A percentile compares a stretch with the other conserved stretches of the same genome.
These are phyloP conservation scores for Melinaea menophilus DNA, from an alignment of 2,888 invertebrate genomes.

Conservation along the genomic window DNA sequence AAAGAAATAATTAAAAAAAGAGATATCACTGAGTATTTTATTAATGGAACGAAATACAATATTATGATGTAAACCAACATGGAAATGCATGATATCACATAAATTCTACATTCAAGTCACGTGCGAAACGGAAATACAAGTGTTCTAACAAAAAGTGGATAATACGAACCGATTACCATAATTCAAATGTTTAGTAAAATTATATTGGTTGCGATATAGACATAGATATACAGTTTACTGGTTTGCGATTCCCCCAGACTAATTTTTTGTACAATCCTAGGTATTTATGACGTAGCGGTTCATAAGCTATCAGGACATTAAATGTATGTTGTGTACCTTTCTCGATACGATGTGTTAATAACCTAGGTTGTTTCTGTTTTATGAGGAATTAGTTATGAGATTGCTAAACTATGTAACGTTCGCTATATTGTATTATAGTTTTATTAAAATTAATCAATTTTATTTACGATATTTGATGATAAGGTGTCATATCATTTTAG, in stretches of 20 bases:
- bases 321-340: conserved; percentile 28
- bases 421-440: too few species aligned
- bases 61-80: too few species aligned
- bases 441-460: too few species aligned
- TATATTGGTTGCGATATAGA: conserved; percentile 41
- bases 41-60: too few species aligned
- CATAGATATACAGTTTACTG: conserved; percentile 33
- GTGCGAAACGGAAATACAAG: too few species aligned
- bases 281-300: conserved; percentile 25
- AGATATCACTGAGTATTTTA: too few species aligned
- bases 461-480: too few species aligned
- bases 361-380: conserved; percentile 57
- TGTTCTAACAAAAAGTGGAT: too few species aligned
- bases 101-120: too few species aligned
- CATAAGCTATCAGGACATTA: conserved; percentile 30
- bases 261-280: conserved; percentile 29
- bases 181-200: conserved; percentile 56
- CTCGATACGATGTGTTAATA: too few species aligned
- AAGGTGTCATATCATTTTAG: not conserved
- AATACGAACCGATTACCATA: conserved; percentile 40
- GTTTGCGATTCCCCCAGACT: conserved; percentile 26
- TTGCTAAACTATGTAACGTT: conserved; percentile 1
- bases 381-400: conserved; percentile 11
- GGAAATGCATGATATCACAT: too few species aligned
- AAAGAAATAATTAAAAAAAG: too few species aligned